Evolutionary conservation across 1,140 invertebrate genomes (phyloP), one percentile per base, ranked within the genome.

Genomic region (Phenacoccus solenopsis): DNA sequence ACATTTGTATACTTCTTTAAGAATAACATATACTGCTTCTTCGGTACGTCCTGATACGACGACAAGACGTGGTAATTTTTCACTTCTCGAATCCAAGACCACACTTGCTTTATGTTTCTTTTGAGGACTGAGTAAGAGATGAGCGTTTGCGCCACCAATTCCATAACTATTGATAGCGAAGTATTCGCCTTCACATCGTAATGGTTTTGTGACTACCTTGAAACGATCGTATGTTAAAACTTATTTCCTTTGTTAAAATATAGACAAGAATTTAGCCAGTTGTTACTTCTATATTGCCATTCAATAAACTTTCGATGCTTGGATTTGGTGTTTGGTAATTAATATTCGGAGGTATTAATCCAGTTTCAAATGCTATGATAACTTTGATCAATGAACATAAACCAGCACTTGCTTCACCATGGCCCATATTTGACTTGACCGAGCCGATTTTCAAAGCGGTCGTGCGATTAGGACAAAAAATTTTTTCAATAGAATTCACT

Each of bases 241-340:
- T 32, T 32, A 32, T 32, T 32, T n/a, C n/a, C n/a, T n/a, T n/a
- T n/a, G n/a, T n/a, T n/a, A n/a, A n/a, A n/a, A n/a, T n/a, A n/a
- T n/a, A n/a, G n/a, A n/a, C n/a, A n/a, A n/a, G n/a, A n/a, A n/a
- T n/a, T 32, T 32, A 32, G 30, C 5, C 30, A 7, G 30, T 32
- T 32, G 30, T 67, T 76, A 86, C 84, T 82, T 92, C 86, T 0
- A 98, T 82, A 28, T 88, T 80, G 0, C 95, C 96, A 77, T 96
- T 91, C 28, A 77, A 78, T 10, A 98, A 80, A 1, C 89, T 92
- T 5, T 91, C 88, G 1, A 71, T 35, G 30, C 67, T 73, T 67
- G 61, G 10, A 70, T 73, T 64, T 21, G 72, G 70, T 30, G 16
- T 7, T 0, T 35, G 21, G 20, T 68, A 72, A 77, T 89, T 84